phyloP scores from a whole-genome alignment of 2,888 invertebrate species.

The Timema podura region DNA sequence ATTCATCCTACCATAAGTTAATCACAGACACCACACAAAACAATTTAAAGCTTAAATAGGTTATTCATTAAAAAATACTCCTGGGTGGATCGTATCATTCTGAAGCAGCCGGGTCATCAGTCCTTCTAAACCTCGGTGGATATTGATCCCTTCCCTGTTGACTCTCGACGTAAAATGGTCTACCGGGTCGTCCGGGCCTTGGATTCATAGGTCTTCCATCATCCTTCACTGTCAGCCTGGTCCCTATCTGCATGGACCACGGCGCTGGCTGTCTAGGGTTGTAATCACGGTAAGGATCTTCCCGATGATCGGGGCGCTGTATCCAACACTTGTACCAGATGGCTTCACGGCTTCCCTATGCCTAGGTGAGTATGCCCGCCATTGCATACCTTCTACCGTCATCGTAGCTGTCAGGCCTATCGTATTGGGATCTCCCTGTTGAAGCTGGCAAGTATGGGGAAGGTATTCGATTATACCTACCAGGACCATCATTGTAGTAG shows the following conservation, averaged over 20 bases:
- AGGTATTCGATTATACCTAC: slow-evolving; percentile 27
- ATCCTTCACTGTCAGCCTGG: slow-evolving; percentile 32
- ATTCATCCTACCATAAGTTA: too few species aligned
- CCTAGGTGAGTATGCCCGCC: slow-evolving; percentile 8
- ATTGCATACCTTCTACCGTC: background rate
- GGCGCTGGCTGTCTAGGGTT: slow-evolving; percentile 32
- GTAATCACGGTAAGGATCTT: slow-evolving; percentile 33
- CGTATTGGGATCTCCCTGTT: background rate
- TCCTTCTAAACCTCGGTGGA: slow-evolving; percentile 12
- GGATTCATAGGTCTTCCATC: slow-evolving; percentile 29
- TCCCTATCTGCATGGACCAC: slow-evolving; percentile 33
- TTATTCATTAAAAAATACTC: too few species aligned
- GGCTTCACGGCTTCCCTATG: slow-evolving; percentile 18
- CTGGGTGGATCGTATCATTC: too few species aligned
- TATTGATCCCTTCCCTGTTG: slow-evolving; percentile 21
- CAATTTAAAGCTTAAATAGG: too few species aligned
- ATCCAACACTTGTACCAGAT: slow-evolving; percentile 6
- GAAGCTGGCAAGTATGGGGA: slow-evolving; percentile 27
- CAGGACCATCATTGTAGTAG: slow-evolving; percentile 19
- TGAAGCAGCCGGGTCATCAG: background rate
- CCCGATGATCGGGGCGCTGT: slow-evolving; percentile 11
- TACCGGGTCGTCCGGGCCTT: slow-evolving; percentile 15
- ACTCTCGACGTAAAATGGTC: slow-evolving; percentile 32
- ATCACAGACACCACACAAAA: too few species aligned
- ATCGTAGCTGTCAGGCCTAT: background rate